Base-by-base conservation (phyloP, 2,113 vertebrate genomes). In the Chaetops frenatus region DNA sequence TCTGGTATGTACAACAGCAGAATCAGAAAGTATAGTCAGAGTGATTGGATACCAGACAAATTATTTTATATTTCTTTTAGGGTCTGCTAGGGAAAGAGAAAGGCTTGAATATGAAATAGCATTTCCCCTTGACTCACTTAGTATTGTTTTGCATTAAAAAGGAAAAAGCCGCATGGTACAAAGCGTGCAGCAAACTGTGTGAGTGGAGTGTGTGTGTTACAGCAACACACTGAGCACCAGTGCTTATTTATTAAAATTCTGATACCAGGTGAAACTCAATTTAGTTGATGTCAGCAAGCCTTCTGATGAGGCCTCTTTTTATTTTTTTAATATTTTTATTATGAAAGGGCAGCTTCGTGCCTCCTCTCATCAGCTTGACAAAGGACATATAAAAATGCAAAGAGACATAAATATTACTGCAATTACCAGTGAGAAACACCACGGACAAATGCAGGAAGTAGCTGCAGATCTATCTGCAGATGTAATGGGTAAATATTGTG, bases 291-390 rank as follows among this genome's bases (percentile, higher is more conserved):
- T 85, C 94, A 92, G 93, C 93, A 94, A 92, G 81, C 94, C 85
- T 91, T 92, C 72, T 96, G 93, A 90, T 83, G 91, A 92, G 88
- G 79, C n/a, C 70, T 81, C 22, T 65, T 82, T 70, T 70, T 78
- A 7, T 81, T 94, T 88, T 95, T 87, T 50, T 45, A 48, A 33
- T 73, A 86, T 60, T 88, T 76, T 80, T 92, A 90, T 77, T 31
- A 74, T 93, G 81, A 95, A 97, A 94, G 86, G 83, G 91, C 92
- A 86, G 95, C 67, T 88, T 95, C 92, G 65, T 97, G 94, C 91
- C 83, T 96, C 90, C 86, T 94, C 95, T 88, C 93, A 96, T 95
- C 95, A 96, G 72, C 90, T 79, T 93, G 95, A 94, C 83, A 88
- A 94, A 95, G 81, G 74, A 80, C 92, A 82, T 54, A 83, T 35